Evolutionary conservation across 35 echinoderm and acorn worm species (phyloP), one percentile per base, ranked within the genome.

Genomic region (Acanthaster planci): DNA sequence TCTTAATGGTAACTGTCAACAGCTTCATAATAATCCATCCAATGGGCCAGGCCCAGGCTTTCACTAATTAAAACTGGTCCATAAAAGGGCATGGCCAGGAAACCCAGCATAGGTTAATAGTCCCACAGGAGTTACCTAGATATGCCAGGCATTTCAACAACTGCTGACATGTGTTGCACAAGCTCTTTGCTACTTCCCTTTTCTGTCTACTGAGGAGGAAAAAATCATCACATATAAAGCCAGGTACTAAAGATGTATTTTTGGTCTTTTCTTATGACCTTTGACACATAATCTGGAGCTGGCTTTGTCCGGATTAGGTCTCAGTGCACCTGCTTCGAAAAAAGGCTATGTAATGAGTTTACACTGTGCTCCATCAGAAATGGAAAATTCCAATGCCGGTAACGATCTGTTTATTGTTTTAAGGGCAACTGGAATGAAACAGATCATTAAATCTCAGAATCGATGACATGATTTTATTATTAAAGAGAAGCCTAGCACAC

Each of bases 11-110:
- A 83, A 32, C 81, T 83, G 54, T 83, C 81, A 60, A 37, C 81
- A 83, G 32, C 81, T 83, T 83, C 81, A 83, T 83, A 83, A 83
- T 83, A 59, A 83, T 83, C 80, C 81, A 57, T 40, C 53, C 52
- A 51, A 32, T 31, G n/a, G 51, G 54, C 53, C 29, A 57, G 51
- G 53, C 54, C 77, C 37, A 53, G 54, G 38, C 54, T 57, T 57
- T 51, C 38, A 83, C 56, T 59, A 83, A 59, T 83, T 59, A 83
- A 83, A 83, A 51, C 54, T 57, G 44, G 56, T 16, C 53, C 53
- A 60, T 36, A 83, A 83, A 83, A 57, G 56, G 19, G 53, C 52
- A 59, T 40, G 22, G 56, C 59, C 31, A 83, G 81, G 18, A 83
- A 83, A 83, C 52, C 81, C 59, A 53, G 32, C 53, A 18, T 58